Conservation (phyloP, 2,888 invertebrate genomes). For the Anodontia alba region DNA sequence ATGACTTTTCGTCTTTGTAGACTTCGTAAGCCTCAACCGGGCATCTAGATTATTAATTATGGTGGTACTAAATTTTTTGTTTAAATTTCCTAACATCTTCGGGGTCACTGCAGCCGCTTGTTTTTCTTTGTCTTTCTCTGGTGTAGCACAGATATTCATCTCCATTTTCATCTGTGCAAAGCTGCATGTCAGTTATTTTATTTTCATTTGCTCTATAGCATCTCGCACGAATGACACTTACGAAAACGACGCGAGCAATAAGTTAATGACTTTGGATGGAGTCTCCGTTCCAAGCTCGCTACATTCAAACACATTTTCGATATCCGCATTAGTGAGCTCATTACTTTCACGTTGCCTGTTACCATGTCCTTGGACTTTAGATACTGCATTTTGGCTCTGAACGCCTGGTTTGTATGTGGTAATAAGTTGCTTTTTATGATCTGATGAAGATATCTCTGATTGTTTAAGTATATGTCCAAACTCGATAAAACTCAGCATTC, state of each 20-base stretch:
- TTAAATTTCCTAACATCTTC: constrained; percentile 24
- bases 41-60: too few species aligned
- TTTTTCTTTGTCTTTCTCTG: constrained; percentile 26
- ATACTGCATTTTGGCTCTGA: constrained; percentile 17
- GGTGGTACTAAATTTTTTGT: constrained; percentile 15
- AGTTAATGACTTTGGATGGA: constrained; percentile 3
- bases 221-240: constrained; percentile 26
- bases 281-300: background rate
- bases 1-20: too few species aligned
- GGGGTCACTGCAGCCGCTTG: constrained; percentile 16
- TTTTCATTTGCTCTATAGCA: constrained; percentile 11
- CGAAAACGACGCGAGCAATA: constrained; percentile 14
- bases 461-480: background rate
- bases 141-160: constrained; percentile 21
- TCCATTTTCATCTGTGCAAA: constrained; percentile 23
- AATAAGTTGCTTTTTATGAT: constrained; percentile 25
- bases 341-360: constrained; percentile 17
- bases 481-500: background rate
- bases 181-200: constrained; percentile 18
- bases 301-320: constrained; percentile 16
- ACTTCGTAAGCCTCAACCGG: too few species aligned
- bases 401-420: constrained; percentile 18
- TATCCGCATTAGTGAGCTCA: constrained; percentile 22
- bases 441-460: background rate
- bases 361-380: constrained; percentile 15